Evolutionary conservation across 2,888 invertebrate genomes (phyloP).

Genomic region (Germaria angustata): DNA sequence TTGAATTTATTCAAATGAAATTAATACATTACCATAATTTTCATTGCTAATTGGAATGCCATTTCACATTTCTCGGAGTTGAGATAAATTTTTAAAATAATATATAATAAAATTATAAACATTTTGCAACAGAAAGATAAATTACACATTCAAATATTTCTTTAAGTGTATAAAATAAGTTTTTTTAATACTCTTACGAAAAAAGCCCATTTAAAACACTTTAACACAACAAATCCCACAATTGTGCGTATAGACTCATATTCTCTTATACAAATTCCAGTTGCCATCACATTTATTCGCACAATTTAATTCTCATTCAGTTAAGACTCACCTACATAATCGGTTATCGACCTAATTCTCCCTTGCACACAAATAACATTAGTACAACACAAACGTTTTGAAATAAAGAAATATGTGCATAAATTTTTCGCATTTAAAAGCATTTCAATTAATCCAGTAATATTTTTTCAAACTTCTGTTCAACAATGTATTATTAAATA

Average conservation of each 20-base stretch:
- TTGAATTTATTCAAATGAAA: no score
- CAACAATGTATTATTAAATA: slow-evolving; percentile 1
- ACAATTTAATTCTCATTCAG: slow-evolving; percentile 46
- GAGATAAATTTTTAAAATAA: no score
- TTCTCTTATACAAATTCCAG: neutral
- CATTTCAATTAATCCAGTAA: slow-evolving; percentile 19
- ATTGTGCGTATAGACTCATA: slow-evolving; percentile 12
- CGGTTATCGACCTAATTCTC: slow-evolving; percentile 50
- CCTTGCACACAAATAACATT: neutral
- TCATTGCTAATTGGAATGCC: no score
- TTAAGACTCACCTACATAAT: slow-evolving; percentile 40
- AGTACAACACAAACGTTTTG: neutral
- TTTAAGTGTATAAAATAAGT: slow-evolving; percentile 1
- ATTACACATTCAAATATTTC: neutral
- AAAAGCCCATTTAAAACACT: slow-evolving; percentile 9
- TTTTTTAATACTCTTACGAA: neutral
- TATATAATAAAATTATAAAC: no score
- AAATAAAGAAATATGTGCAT: neutral
- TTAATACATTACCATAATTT: no score
- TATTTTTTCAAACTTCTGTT: neutral
- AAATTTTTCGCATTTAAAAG: neutral
- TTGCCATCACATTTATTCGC: slow-evolving; percentile 41
- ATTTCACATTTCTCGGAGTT: no score
- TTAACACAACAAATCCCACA: slow-evolving; percentile 14
- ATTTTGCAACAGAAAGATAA: no score